These are phyloP conservation scores for Yoshiicerus persimilis DNA, from an alignment of 1,140 invertebrate species.

Conservation along the genomic window DNA sequence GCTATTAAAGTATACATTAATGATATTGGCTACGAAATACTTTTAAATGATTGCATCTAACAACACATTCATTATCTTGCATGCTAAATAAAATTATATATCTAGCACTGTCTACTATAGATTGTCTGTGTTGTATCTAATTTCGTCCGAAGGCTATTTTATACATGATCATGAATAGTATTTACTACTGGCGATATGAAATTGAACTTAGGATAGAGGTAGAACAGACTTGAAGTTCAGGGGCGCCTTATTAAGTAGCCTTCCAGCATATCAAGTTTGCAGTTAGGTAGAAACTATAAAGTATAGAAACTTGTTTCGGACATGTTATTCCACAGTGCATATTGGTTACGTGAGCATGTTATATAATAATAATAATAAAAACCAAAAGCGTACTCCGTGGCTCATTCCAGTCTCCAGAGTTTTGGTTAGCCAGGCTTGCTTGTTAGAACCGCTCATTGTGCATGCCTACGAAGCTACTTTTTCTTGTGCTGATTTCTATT, in stretches of 20 bases:
- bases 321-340: not conserved
- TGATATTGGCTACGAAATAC: not conserved
- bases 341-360: too few species aligned
- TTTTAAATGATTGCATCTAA: not conserved
- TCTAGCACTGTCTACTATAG: too few species aligned
- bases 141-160: not conserved
- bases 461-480: not conserved
- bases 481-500: slow-evolving; percentile 13
- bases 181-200: too few species aligned
- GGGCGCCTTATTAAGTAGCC: slow-evolving; percentile 10
- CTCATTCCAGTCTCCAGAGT: not conserved
- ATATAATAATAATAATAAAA: not conserved
- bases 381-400: not conserved
- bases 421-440: not conserved
- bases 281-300: not conserved
- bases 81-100: not conserved
- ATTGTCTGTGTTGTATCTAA: not conserved
- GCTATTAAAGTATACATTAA: not conserved
- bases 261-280: not conserved
- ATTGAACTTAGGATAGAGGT: too few species aligned
- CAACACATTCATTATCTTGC: not conserved
- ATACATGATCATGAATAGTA: too few species aligned
- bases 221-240: not conserved
- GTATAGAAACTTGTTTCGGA: not conserved
- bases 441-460: not conserved